Evolutionary conservation across 2,113 vertebrate genomes (phyloP).

Genomic region (Mustela lutreola): DNA sequence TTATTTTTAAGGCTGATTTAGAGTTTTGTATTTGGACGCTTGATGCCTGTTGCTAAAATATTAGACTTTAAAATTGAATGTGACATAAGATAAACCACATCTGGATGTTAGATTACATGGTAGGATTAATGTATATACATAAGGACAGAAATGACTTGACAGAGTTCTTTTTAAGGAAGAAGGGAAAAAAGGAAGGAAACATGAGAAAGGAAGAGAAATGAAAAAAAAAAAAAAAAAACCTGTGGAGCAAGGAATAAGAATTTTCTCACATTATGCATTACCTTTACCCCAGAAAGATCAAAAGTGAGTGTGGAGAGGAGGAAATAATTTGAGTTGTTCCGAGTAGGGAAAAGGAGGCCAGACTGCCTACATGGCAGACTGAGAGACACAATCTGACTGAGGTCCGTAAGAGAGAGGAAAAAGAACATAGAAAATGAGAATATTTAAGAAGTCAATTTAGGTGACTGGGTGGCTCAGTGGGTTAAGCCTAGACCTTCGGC

Average conservation of each 20-base stretch:
- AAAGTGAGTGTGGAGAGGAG: background rate
- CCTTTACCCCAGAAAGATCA: background rate
- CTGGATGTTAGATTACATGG: background rate
- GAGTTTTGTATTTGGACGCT: background rate
- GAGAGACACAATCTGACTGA: background rate
- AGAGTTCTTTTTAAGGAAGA: background rate
- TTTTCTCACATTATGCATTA: background rate
- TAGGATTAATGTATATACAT: background rate
- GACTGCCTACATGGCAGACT: background rate
- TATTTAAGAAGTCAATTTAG: background rate
- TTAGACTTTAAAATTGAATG: background rate
- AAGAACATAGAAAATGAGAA: background rate
- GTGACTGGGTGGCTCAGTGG: too few species aligned
- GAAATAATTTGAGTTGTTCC: background rate
- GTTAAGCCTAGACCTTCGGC: too few species aligned
- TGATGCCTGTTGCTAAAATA: background rate
- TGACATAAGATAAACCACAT: background rate
- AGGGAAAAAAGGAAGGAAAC: background rate
- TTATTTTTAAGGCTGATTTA: constrained; percentile 48
- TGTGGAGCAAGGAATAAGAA: background rate
- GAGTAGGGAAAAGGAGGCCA: background rate
- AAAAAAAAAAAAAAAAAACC: background rate
- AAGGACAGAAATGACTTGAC: background rate
- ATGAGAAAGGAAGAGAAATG: background rate
- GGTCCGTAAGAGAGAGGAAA: background rate